Evolutionary conservation across 1,140 invertebrate genomes (phyloP).

Genomic region (Atopsyche davidsoni): DNA sequence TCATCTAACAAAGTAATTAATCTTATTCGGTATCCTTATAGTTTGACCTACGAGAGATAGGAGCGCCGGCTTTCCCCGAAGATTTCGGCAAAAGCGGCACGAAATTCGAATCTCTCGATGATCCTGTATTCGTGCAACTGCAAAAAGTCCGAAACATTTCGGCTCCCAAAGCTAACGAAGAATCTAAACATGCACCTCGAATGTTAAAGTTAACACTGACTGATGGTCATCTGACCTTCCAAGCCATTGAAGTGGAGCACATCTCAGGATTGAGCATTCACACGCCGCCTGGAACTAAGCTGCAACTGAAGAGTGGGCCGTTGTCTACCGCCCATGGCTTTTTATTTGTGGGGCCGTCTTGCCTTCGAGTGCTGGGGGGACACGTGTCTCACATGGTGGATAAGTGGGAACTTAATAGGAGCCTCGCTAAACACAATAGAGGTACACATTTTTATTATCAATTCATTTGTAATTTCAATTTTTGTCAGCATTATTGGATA

Average conservation of each 20-base stretch:
- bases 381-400: conserved; percentile 75
- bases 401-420: conserved; percentile 83
- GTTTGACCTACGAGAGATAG: conserved; percentile 74
- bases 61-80: conserved; percentile 52
- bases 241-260: conserved; percentile 67
- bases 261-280: conserved; percentile 63
- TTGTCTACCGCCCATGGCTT: conserved; percentile 60
- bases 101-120: conserved; percentile 46
- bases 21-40: conserved; percentile 40
- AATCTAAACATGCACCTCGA: conserved; percentile 70
- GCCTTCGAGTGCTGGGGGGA: conserved; percentile 70
- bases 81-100: conserved; percentile 55
- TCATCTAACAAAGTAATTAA: neutral
- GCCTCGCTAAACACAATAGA: conserved; percentile 66
- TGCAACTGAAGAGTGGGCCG: conserved; percentile 50
- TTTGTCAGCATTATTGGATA: neutral
- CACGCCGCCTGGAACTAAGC: conserved; percentile 72
- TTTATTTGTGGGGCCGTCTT: conserved; percentile 60
- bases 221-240: conserved; percentile 73
- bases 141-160: conserved; percentile 81
- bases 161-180: conserved; percentile 85
- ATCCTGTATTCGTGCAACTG: conserved; percentile 77
- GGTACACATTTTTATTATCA: conserved; percentile 34
- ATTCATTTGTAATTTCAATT: neutral
- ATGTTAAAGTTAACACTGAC: conserved; percentile 78